Evolutionary conservation across 2,113 vertebrate genomes (phyloP).

Genomic region (Girardinichthys multiradiatus): DNA sequence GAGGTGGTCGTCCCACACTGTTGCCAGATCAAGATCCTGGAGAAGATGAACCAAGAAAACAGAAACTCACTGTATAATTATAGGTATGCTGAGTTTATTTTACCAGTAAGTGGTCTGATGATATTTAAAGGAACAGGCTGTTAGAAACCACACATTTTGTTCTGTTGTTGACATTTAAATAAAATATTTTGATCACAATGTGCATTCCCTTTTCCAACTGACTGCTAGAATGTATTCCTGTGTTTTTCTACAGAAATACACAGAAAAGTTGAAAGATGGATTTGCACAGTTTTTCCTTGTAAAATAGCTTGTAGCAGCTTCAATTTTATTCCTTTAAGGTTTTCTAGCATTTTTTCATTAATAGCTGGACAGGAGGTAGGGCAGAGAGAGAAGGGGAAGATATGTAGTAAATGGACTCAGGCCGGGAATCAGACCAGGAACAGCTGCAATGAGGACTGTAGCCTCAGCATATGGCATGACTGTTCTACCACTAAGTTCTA

Average conservation of each 20-base stretch:
- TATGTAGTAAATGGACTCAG: background rate
- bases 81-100: background rate
- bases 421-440: no score
- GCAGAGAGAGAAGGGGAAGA: background rate
- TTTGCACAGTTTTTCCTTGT: background rate
- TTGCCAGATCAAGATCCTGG: conserved; percentile 90
- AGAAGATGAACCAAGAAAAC: background rate
- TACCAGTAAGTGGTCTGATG: background rate
- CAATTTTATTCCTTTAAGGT: background rate
- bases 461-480: no score
- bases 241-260: background rate
- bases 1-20: conserved; percentile 95
- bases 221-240: background rate
- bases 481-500: no score
- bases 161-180: background rate
- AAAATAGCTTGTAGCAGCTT: background rate
- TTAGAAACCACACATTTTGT: background rate
- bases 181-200: no score
- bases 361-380: background rate
- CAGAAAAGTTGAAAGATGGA: fast-evolving
- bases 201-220: no score
- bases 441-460: no score
- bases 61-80: background rate
- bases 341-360: background rate
- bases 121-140: background rate